phyloP scores from a whole-genome alignment of 2,797 vertebrate genomes.

The Ceryle rudis region DNA sequence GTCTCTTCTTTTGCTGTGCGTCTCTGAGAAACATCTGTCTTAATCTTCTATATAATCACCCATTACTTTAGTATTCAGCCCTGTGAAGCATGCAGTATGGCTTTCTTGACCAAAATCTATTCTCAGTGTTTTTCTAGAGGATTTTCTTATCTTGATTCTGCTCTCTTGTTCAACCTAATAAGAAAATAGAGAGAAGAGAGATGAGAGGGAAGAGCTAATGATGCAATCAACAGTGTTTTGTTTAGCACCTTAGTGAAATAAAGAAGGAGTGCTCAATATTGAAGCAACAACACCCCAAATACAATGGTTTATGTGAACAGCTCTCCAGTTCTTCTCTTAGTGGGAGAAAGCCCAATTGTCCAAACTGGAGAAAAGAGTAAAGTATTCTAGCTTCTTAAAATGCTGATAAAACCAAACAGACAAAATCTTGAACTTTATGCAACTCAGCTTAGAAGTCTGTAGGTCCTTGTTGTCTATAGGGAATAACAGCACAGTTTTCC shows the following conservation, averaged over 20 bases:
- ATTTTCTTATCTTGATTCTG: background rate
- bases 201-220: background rate
- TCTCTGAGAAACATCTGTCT: background rate
- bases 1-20: background rate
- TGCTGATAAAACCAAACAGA: background rate
- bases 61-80: background rate
- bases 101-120: background rate
- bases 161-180: background rate
- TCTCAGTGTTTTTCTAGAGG: background rate
- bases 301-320: background rate
- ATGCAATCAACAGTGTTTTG: background rate
- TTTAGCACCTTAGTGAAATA: background rate
- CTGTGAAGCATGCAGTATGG: background rate
- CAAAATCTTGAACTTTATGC: background rate
- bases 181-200: background rate
- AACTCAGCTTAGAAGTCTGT: background rate
- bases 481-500: background rate
- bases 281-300: background rate
- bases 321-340: background rate
- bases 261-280: background rate
- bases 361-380: background rate
- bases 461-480: background rate
- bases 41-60: background rate
- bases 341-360: background rate
- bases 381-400: background rate